Base-by-base conservation (phyloP, 2,888 invertebrate species). In the Meteorus colon region DNA sequence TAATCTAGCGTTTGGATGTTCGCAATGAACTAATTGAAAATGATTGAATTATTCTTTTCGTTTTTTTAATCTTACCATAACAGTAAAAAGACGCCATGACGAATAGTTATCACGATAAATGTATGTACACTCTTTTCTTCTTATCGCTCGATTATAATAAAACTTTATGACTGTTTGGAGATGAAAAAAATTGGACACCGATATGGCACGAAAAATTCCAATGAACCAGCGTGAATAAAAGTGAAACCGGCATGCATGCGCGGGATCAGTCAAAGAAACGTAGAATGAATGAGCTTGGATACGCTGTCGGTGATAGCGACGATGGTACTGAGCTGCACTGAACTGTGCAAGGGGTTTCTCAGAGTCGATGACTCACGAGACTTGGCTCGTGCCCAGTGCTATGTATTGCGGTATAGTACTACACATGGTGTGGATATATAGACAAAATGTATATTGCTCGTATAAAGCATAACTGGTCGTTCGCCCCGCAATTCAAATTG, bases 281-380 rank as follows among this genome's bases (percentile, higher is more conserved):
- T 67, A 74, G 59, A 69, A 31, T 51, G 69, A 65, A 69, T 63
- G 41, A 48, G 59, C 37, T 62, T 65, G 68, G 75, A 75, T 75
- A 71, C 74, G 74, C 72, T 68, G 67, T 72, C 72, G 69, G 73
- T 69, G 77, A 79, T 74, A 82, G 70, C 85, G 79, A 77, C 79
- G 82, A 78, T 82, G 82, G 84, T 85, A 86, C 86, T 84, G 85
- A 84, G 87, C 84, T 82, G 83, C 85, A 84, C 83, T 82, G 83
- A 82, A 80, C 80, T 80, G 81, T 76, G 82, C 55, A 19, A 41
- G 86, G 86, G 84, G 83, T 87, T 88, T 87, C 84, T 85, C 85
- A 82, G 83, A 86, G 85, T 83, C 84, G 87, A 85, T 88, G 88
- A 74, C 67, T 75, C 75, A 75, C 45, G 55, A 55, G 19, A 29